A percentile compares a stretch with the other conserved stretches of the same genome.
Evolutionary conservation across 2,797 vertebrate species (phyloP).

Genomic region (Intellagama lesueurii): DNA sequence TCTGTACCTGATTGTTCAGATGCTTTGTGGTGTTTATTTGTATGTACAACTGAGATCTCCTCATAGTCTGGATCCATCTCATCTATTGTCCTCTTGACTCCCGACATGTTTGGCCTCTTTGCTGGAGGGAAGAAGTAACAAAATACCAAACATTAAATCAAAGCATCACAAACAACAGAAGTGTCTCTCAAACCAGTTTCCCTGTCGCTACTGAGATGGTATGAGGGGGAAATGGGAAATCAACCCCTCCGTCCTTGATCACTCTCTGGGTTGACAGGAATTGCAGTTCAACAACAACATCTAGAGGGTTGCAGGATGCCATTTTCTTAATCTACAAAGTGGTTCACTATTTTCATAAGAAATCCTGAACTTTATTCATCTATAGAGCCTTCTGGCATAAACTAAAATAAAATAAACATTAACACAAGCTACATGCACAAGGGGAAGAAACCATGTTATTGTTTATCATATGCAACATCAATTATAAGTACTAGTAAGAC

Average conservation of each 20-base stretch:
- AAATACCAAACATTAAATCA: neutral
- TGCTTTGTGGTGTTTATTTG: constrained; percentile 91
- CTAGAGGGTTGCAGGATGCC: neutral
- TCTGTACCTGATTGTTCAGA: constrained; percentile 90
- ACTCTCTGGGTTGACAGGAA: neutral
- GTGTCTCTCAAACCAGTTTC: neutral
- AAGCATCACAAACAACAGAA: neutral
- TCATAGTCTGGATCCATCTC: constrained; percentile 97
- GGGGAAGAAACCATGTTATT: neutral
- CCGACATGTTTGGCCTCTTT: constrained; percentile 85
- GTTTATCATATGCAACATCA: neutral
- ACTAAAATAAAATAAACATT: neutral
- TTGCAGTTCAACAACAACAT: neutral
- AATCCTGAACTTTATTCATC: neutral
- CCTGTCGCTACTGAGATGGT: neutral
- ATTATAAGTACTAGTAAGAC: neutral
- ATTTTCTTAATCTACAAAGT: neutral
- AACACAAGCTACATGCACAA: neutral
- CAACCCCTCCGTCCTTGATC: no score
- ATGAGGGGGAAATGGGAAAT: neutral
- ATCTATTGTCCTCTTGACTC: constrained; percentile 93
- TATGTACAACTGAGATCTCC: constrained; percentile 87
- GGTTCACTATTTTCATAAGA: neutral
- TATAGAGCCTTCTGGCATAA: rapidly evolving
- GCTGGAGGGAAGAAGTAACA: constrained; percentile 45